Evolutionary conservation across 2,888 invertebrate genomes (phyloP), one percentile per base, ranked within the genome.

Genomic region (Melanostoma scalare): DNA sequence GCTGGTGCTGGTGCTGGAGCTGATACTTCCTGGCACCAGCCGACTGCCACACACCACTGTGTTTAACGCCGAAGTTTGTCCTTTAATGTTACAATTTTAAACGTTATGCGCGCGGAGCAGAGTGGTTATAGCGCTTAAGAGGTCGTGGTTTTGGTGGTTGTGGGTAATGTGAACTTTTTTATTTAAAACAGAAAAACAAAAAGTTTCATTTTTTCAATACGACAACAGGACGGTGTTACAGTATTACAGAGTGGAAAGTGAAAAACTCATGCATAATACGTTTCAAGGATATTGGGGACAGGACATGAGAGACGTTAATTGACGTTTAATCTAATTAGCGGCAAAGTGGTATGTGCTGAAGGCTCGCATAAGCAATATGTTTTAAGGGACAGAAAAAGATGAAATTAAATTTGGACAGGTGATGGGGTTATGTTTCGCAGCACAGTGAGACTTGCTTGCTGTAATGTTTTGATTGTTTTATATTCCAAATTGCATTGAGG

Each of bases 21-120:
- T 31, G 4, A n/a, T 31, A 40, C 20, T 8, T 1, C 8, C 35
- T 8, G 4, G 3, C 6, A 10, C 42, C 40, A 1, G 42, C 58
- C 42, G 35, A 35, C 36, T 36, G 35, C 63, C 40, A 46, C 38
- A 68, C 58, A 75, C 80, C 80, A 58, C 80, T 58, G 56, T 52
- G 63, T 60, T 81, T 60, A 71, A 60, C 80, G 65, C 65, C 53
- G 60, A 75, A 81, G 75, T 75, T 81, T 52, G 65, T 81, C 71
- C 65, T 65, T 80, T 35, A 71, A 75, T 75, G 68, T 53, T 71
- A n/a, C 33, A 56, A 63, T 42, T 68, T 69, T 50, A 75, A 73
- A 65, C 46, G 58, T 48, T 44, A 30, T 50, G 31, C 31, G 35
- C 55, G 40, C 55, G 48, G 33, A 74, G 6, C 3, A 71, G 46